These are phyloP conservation scores for Drosophila neonasuta DNA, from an alignment of 2,888 invertebrate genomes.

Conservation along the genomic window DNA sequence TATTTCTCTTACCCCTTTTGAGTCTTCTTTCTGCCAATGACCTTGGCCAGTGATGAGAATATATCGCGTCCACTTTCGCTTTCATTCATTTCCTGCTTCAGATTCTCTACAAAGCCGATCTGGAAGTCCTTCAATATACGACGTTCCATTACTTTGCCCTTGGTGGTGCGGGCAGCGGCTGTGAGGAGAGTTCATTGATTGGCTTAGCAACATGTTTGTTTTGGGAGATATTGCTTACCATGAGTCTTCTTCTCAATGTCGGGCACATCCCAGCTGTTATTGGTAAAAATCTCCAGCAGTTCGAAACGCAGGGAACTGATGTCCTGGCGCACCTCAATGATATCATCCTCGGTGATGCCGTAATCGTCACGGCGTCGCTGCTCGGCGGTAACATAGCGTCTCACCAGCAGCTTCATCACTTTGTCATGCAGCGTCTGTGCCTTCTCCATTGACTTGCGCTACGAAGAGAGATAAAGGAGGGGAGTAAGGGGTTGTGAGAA, in stretches of 20 bases:
- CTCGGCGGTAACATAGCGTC: conserved; percentile 94
- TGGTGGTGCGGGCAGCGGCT: conserved; percentile 87
- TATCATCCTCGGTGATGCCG: conserved; percentile 97
- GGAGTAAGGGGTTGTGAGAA: conserved; percentile 8
- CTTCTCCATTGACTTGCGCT: conserved; percentile 89
- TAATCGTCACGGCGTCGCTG: conserved; percentile 94
- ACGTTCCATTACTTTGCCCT: conserved; percentile 92
- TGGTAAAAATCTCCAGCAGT: conserved; percentile 93
- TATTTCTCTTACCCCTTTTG: conserved; percentile 70
- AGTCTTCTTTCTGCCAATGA: conserved; percentile 86
- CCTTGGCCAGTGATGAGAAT: conserved; percentile 91
- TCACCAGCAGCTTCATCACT: conserved; percentile 93
- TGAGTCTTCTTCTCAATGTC: conserved; percentile 86
- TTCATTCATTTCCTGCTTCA: conserved; percentile 88
- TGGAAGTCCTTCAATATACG: conserved; percentile 94
- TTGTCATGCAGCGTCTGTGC: conserved; percentile 89
- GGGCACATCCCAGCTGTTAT: conserved; percentile 94
- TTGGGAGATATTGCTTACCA: conserved; percentile 44
- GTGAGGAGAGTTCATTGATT: not conserved
- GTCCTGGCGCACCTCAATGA: conserved; percentile 98
- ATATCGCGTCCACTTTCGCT: conserved; percentile 89
- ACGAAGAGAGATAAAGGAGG: not conserved
- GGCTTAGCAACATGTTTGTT: conserved; percentile 27
- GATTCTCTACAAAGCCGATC: conserved; percentile 92
- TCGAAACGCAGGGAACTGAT: conserved; percentile 97